Conservation (phyloP, 2,797 vertebrate species). For the Microctenopoma lineatum region DNA sequence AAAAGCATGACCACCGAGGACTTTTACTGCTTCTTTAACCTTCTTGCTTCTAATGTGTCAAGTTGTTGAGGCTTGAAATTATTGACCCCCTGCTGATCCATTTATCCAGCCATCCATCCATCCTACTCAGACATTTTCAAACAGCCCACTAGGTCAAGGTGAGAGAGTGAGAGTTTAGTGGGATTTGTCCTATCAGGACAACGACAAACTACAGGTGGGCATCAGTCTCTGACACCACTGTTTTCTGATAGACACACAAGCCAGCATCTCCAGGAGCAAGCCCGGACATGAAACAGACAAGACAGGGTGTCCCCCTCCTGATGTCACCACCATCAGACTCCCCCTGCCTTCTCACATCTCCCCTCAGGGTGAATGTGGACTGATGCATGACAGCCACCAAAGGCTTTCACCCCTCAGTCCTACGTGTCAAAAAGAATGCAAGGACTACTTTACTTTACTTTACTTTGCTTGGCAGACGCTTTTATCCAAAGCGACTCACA, state of each 20-base stretch:
- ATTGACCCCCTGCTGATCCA: conserved; percentile 53
- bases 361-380: conserved; percentile 81
- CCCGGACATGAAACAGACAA: conserved; percentile 79
- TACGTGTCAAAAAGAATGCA: conserved; percentile 73
- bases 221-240: conserved; percentile 60
- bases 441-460: too few relatives aligned
- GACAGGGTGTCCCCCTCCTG: conserved; percentile 80
- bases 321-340: conserved; percentile 79
- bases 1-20: conserved; percentile 55
- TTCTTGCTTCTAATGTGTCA: conserved; percentile 62
- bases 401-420: conserved; percentile 69
- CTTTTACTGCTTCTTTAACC: conserved; percentile 65
- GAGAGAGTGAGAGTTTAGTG: conserved; percentile 68
- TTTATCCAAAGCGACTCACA: too few relatives aligned
- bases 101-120: conserved; percentile 64
- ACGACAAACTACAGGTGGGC: conserved; percentile 66
- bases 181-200: conserved; percentile 70
- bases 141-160: conserved; percentile 75
- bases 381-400: conserved; percentile 78
- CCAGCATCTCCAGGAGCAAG: conserved; percentile 71
- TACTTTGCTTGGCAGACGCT: too few relatives aligned
- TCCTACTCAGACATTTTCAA: conserved; percentile 49
- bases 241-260: conserved; percentile 72
- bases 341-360: conserved; percentile 75
- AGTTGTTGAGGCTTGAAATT: conserved; percentile 58